Evolutionary conservation across 2,113 vertebrate species (phyloP).

Genomic region (Hippopotamus amphibius): DNA sequence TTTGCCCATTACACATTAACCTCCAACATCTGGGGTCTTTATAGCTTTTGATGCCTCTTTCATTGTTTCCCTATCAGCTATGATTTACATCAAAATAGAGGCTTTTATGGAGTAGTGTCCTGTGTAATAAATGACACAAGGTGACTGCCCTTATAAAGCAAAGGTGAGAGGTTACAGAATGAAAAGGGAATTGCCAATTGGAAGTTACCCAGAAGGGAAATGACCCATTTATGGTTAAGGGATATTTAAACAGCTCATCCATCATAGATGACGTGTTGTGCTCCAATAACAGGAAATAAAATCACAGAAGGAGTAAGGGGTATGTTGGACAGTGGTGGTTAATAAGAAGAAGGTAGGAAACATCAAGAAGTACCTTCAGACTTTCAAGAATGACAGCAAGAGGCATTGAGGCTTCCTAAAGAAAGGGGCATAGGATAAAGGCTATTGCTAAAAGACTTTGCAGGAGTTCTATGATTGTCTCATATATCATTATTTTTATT

Average conservation of each 20-base stretch:
- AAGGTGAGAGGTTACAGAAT: slow-evolving; percentile 22
- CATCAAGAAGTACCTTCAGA: neutral
- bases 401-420: neutral
- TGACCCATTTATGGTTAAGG: slow-evolving; percentile 8
- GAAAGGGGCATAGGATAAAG: neutral
- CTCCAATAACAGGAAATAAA: neutral
- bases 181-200: neutral
- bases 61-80: neutral
- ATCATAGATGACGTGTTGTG: neutral
- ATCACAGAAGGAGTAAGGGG: slow-evolving; percentile 31
- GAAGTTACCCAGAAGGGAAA: slow-evolving; percentile 20
- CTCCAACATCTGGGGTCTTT: neutral
- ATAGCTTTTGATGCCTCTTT: neutral
- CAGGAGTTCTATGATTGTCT: neutral
- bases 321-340: neutral
- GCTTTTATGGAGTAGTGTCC: neutral
- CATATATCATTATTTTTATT: slow-evolving; percentile 5
- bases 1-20: neutral
- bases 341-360: neutral
- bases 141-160: neutral
- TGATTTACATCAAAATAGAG: neutral
- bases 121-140: slow-evolving; percentile 1
- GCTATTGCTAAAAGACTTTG: neutral
- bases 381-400: slow-evolving; percentile 27
- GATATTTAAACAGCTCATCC: slow-evolving; percentile 9